Evolutionary conservation across 2,797 vertebrate genomes (phyloP).

Genomic region (Epinephelus awoara): DNA sequence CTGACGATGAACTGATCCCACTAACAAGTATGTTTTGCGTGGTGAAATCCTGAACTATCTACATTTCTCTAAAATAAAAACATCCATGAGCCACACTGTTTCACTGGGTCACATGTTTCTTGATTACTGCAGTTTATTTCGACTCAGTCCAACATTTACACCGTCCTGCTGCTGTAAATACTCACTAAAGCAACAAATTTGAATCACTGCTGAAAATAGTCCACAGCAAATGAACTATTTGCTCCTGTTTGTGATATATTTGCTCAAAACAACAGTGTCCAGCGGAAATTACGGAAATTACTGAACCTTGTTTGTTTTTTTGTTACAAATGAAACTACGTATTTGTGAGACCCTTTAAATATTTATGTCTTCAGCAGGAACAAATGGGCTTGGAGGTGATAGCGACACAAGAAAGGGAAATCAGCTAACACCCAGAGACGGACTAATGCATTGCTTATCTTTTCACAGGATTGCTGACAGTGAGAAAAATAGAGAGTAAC

Average conservation of each 20-base stretch:
- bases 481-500: background rate
- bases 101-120: slow-evolving; percentile 10
- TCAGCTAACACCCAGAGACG: slow-evolving; percentile 1
- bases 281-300: slow-evolving; percentile 4
- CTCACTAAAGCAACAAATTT: background rate
- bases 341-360: background rate
- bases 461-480: background rate
- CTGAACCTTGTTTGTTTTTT: background rate
- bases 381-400: background rate
- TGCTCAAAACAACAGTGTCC: background rate
- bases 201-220: slow-evolving; percentile 12
- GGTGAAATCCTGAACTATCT: background rate
- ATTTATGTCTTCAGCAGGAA: slow-evolving; percentile 9
- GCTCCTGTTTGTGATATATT: background rate
- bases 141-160: slow-evolving; percentile 12
- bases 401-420: slow-evolving; percentile 1
- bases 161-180: slow-evolving; percentile 19
- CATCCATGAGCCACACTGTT: slow-evolving; percentile 10
- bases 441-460: background rate
- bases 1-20: background rate
- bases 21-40: background rate
- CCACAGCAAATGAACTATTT: slow-evolving; percentile 10
- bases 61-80: slow-evolving; percentile 9
- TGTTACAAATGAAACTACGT: background rate
- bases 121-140: slow-evolving; percentile 32